Evolutionary conservation across 1,140 invertebrate genomes (phyloP).

Genomic region (Mizuhopecten yessoensis): DNA sequence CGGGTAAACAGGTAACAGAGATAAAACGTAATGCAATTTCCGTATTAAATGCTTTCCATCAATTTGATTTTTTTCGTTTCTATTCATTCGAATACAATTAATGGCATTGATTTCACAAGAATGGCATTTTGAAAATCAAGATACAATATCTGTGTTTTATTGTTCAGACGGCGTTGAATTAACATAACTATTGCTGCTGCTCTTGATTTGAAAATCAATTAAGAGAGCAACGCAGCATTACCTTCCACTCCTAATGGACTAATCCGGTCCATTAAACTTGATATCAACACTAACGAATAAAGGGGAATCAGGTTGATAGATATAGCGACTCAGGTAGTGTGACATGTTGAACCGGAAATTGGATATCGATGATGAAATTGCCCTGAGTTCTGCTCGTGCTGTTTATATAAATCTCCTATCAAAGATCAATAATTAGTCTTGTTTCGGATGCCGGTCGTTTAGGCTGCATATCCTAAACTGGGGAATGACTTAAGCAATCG

Average conservation of each 20-base stretch:
- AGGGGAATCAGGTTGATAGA: background rate
- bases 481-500: too few species aligned
- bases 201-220: background rate
- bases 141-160: background rate
- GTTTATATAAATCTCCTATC: background rate
- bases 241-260: background rate
- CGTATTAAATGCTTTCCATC: too few species aligned
- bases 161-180: background rate
- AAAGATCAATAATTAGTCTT: background rate
- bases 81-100: too few species aligned
- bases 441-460: background rate
- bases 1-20: too few species aligned
- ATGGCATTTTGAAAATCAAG: too few species aligned
- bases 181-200: background rate
- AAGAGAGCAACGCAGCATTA: background rate
- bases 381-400: background rate
- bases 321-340: background rate
- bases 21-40: too few species aligned
- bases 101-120: too few species aligned
- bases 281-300: background rate
- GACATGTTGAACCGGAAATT: conserved; percentile 33
- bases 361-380: conserved; percentile 2
- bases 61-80: too few species aligned
- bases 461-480: background rate
- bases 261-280: background rate